A percentile compares a stretch with the other conserved stretches of the same genome.
phyloP scores from a whole-genome alignment of 2,797 vertebrate genomes.

The Gallinago stenura region DNA sequence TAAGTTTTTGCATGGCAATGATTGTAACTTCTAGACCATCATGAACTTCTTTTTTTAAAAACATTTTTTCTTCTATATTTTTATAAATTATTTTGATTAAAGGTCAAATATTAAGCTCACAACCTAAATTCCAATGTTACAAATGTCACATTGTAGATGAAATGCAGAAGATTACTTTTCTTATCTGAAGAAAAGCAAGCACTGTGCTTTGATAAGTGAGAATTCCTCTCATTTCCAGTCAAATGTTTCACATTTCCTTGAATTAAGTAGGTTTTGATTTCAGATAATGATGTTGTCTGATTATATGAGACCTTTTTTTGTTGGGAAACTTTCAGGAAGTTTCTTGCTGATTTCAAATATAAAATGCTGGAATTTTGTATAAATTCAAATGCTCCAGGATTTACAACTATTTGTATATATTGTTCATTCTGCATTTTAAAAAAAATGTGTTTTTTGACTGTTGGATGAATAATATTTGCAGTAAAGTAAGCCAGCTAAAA shows the following conservation, averaged over 20 bases:
- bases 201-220: neutral
- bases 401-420: neutral
- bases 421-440: neutral
- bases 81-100: neutral
- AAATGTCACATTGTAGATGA: neutral
- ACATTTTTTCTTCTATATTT: neutral
- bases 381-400: neutral
- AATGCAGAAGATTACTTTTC: neutral
- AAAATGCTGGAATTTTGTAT: neutral
- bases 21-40: neutral
- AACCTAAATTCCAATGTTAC: neutral
- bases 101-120: neutral
- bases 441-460: neutral
- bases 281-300: neutral
- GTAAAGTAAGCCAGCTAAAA: neutral
- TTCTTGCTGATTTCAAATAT: neutral
- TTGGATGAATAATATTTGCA: neutral
- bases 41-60: neutral
- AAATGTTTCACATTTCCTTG: conserved; percentile 18
- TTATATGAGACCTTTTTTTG: neutral
- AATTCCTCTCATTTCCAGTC: conserved; percentile 38
- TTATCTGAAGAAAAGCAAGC: neutral
- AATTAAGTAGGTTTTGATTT: conserved; percentile 44
- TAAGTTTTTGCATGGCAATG: neutral
- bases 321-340: neutral